These are phyloP conservation scores for Amblyopsis rosae DNA, from an alignment of 2,113 vertebrate genomes.

Conservation along the genomic window DNA sequence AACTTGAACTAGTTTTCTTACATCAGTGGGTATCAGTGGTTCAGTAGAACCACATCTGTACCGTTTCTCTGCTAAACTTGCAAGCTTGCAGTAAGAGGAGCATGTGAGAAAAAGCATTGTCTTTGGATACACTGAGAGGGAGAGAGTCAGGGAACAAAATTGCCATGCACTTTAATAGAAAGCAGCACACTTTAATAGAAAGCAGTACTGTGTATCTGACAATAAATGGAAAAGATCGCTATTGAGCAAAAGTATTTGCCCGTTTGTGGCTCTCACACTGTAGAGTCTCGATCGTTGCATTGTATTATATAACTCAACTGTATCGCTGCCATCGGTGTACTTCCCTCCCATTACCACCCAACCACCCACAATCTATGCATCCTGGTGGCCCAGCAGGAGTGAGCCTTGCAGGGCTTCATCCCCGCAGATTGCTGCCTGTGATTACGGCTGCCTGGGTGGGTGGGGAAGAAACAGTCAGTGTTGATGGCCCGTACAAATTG, in stretches of 20 bases:
- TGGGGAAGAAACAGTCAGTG: constrained; percentile 50
- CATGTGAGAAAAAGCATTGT: too few species aligned
- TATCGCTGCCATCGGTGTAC: constrained; percentile 31
- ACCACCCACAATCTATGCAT: constrained; percentile 18
- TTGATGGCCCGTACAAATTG: constrained; percentile 73
- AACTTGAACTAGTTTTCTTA: not conserved
- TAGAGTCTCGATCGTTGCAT: constrained; percentile 16
- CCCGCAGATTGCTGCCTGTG: constrained; percentile 70
- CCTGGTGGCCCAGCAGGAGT: constrained; percentile 54
- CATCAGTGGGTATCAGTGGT: too few species aligned
- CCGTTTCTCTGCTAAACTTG: not conserved
- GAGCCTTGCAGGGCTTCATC: constrained; percentile 68
- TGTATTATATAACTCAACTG: constrained; percentile 21
- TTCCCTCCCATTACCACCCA: constrained; percentile 10
- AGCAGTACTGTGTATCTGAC: not conserved
- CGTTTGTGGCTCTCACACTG: constrained; percentile 1
- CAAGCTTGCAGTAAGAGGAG: not conserved
- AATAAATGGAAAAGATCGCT: constrained; percentile 4
- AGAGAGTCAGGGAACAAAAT: not conserved
- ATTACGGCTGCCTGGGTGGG: constrained; percentile 67
- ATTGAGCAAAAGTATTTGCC: constrained; percentile 1
- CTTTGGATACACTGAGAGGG: not conserved
- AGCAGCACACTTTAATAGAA: constrained; percentile 11
- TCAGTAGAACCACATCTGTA: too few species aligned
- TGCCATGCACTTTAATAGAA: constrained; percentile 18